Percentiles rank a stretch among this genome's conserved stretches.
These are phyloP conservation scores for Ancistrus triradiatus DNA, from an alignment of 2,113 vertebrate genomes.

Conservation along the genomic window DNA sequence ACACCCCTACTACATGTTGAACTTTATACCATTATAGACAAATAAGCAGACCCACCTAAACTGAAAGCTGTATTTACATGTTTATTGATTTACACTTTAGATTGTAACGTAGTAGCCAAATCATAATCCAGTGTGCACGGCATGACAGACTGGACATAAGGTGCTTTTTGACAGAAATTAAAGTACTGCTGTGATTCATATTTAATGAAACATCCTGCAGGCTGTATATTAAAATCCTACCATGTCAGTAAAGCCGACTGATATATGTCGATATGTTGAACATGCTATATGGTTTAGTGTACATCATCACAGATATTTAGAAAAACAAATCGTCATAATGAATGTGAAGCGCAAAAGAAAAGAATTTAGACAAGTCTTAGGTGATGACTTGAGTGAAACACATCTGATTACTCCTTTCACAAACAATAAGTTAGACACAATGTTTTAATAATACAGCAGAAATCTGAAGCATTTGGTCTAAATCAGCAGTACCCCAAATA, in stretches of 20 bases:
- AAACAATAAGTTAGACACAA: constrained; percentile 29
- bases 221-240: neutral
- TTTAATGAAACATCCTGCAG: neutral
- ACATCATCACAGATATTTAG: neutral
- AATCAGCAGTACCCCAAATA: constrained; percentile 11
- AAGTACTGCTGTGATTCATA: neutral
- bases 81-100: too few species aligned
- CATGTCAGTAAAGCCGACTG: neutral
- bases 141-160: constrained; percentile 14
- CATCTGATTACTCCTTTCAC: neutral
- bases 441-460: constrained; percentile 1
- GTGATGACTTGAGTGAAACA: neutral
- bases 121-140: constrained; percentile 15
- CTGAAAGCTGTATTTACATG: neutral
- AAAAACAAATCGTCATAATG: constrained; percentile 2
- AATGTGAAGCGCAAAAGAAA: neutral
- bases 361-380: neutral
- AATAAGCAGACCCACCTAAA: too few species aligned
- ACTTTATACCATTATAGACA: too few species aligned
- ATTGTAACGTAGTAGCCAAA: neutral
- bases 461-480: neutral
- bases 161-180: neutral
- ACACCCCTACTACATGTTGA: too few species aligned
- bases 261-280: neutral
- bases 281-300: constrained; percentile 1